These are phyloP conservation scores for Helicoverpa armigera DNA, from an alignment of 1,140 invertebrate species.

Conservation along the genomic window DNA sequence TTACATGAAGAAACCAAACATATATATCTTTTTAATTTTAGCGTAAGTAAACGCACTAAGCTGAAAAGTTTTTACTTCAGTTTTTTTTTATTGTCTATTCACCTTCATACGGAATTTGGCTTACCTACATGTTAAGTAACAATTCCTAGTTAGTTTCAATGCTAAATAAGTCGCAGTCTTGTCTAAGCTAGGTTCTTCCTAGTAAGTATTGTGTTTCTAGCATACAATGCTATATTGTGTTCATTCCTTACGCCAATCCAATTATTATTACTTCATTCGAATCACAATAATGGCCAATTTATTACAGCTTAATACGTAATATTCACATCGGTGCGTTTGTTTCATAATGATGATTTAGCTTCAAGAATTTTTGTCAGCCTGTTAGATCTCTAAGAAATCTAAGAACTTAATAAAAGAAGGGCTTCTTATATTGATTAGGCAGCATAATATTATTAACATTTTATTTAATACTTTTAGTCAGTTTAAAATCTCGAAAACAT, in stretches of 20 bases:
- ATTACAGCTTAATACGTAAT: slow-evolving; percentile 12
- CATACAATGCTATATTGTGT: background rate
- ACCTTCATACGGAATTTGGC: background rate
- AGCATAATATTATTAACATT: no score
- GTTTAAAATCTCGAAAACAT: no score
- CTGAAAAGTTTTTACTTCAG: no score
- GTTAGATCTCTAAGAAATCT: no score
- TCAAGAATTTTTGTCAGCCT: no score
- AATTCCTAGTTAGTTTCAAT: slow-evolving; percentile 1
- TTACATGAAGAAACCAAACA: no score
- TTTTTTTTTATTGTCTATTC: background rate
- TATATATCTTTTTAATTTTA: no score
- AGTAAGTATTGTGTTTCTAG: background rate
- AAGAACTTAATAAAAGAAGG: no score
- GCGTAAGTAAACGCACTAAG: no score
- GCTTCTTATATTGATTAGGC: no score
- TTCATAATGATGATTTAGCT: background rate
- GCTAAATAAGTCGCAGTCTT: background rate
- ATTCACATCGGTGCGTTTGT: background rate
- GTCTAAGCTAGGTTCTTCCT: background rate
- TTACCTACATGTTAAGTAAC: background rate
- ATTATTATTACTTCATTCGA: background rate
- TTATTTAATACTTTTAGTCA: no score
- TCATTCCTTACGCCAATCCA: background rate
- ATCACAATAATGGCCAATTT: slow-evolving; percentile 1